Base-by-base conservation (phyloP, 2,888 invertebrate species). In the Trichogramma dendrolimi region DNA sequence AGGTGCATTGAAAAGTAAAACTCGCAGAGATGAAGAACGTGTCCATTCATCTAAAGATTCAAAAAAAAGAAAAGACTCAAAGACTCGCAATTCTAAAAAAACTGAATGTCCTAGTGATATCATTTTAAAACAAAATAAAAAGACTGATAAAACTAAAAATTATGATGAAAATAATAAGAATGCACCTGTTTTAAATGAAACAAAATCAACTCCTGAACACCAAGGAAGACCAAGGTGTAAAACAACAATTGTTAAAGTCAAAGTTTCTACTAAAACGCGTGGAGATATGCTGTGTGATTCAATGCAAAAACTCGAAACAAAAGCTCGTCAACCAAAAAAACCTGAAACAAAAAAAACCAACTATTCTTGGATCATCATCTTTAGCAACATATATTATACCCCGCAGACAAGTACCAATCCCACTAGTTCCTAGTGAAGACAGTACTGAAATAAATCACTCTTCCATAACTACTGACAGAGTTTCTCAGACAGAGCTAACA, bases 231-330 rank as follows among this genome's bases (percentile, higher is more conserved):
- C 67, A 4, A 71, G 64, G 53, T 69, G 70, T 6, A 60, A 63
- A 5, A 58, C 59, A 27, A 65, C 61, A 6, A 76, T 71, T 64
- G 72, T 71, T 42, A 74, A 71, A 62, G 80, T 82, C 1, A 87
- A 85, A 74, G 67, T 84, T 6, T 83, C 84, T 1, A 68, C 76
- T 38, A 79, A 80, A 42, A 85, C 84, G 67, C 81, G 86, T 42
- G 84, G 84, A 0, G 84, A 83, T 47, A 85, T 85, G 70, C 76
- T 87, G 4, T 67, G 72, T 6, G 55, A 61, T 10, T 73, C 69
- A n/a, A 82, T 80, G 73, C 71, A 79, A 71, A 81, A 81, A 68
- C 79, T 81, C 68, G 78, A 77, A 58, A 78, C 78, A 61, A 80
- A 81, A 67, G 75, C 71, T 70, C 27, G 27, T 27, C 72, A 81